These are phyloP conservation scores for Mastomys coucha DNA, from an alignment of 2,113 vertebrate species.

Conservation along the genomic window DNA sequence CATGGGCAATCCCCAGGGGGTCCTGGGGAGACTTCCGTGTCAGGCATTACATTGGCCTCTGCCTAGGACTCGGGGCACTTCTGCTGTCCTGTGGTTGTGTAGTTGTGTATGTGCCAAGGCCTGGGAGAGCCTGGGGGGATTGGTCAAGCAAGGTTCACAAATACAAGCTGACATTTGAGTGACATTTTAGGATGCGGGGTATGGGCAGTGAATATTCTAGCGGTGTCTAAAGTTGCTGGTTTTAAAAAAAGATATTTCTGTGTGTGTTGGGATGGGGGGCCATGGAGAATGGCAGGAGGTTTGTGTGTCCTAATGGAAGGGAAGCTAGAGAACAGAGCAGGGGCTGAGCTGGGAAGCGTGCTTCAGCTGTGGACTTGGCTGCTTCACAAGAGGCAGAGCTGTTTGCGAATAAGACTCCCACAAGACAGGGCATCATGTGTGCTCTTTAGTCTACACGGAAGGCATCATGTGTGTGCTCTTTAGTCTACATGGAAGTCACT, in stretches of 20 bases:
- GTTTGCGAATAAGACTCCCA: background rate
- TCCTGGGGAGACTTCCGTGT: background rate
- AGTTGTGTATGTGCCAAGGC: background rate
- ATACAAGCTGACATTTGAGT: slow-evolving; percentile 33
- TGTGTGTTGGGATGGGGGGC: background rate
- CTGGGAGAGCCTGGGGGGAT: background rate
- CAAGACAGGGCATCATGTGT: background rate
- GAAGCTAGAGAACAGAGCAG: background rate
- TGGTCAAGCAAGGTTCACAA: background rate
- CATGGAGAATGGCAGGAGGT: background rate
- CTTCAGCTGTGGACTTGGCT: background rate
- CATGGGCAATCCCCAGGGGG: background rate
- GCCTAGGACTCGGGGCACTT: background rate
- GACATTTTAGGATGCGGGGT: slow-evolving; percentile 29
- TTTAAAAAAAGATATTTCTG: background rate
- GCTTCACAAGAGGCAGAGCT: background rate
- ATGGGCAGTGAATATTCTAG: background rate
- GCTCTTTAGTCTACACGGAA: background rate
- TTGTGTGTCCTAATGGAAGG: background rate
- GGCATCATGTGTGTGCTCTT: background rate
- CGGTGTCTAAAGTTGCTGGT: slow-evolving; percentile 5
- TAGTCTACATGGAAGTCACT: background rate
- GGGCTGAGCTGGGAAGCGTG: background rate
- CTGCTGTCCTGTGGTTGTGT: background rate
- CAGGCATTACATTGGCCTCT: fast-evolving